phyloP scores from a whole-genome alignment of 2,797 vertebrate species.

The Lepilemur ruficaudatus region DNA sequence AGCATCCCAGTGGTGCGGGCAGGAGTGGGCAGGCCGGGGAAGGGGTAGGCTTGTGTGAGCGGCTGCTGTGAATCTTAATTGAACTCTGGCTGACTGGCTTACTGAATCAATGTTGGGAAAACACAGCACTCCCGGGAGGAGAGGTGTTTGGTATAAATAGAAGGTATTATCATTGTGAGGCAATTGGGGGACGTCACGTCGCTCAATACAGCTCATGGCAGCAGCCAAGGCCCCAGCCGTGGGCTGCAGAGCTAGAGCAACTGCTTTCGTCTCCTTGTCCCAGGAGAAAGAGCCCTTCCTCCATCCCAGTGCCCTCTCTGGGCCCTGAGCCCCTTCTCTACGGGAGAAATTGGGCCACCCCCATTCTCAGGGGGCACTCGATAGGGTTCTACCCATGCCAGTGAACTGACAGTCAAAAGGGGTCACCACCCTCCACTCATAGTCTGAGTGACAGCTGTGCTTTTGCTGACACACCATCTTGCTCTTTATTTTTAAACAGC shows the following conservation, averaged over 20 bases:
- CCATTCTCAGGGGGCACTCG: background rate
- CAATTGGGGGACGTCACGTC: background rate
- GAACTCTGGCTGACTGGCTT: slow-evolving; percentile 54
- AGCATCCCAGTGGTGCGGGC: background rate
- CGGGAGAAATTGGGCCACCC: background rate
- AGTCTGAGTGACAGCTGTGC: background rate
- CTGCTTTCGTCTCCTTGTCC: background rate
- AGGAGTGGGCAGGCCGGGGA: background rate
- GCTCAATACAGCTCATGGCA: background rate
- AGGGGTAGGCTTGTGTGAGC: background rate
- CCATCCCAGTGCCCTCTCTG: background rate
- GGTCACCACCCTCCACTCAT: background rate
- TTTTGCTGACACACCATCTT: background rate
- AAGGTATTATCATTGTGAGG: slow-evolving; percentile 50
- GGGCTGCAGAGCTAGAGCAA: background rate
- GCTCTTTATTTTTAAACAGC: background rate
- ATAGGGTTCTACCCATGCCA: background rate
- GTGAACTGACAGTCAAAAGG: background rate
- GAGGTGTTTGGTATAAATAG: slow-evolving; percentile 77
- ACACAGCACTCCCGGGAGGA: slow-evolving; percentile 65
- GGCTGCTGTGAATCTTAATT: slow-evolving; percentile 61
- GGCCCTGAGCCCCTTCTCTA: background rate
- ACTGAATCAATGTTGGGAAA: slow-evolving; percentile 73
- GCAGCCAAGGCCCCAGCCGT: background rate
- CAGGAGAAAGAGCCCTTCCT: background rate